Conservation (phyloP, 92 coral and sea anemone species). For the Nematostella vectensis region DNA sequence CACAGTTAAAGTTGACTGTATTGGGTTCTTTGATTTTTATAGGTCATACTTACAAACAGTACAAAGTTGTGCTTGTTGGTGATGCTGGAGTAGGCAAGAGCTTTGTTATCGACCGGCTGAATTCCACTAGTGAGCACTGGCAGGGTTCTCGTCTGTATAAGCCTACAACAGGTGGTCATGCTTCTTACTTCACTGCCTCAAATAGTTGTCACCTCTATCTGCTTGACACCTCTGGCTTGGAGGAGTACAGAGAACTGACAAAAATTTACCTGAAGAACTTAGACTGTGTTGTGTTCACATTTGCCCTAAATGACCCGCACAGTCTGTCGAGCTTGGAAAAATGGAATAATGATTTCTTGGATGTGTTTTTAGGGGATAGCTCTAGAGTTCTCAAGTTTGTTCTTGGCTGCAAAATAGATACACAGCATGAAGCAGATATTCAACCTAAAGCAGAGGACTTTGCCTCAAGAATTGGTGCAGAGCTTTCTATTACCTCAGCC, state of each 20-base stretch:
- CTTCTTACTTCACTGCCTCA: slow-evolving; percentile 24
- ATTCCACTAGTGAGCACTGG: slow-evolving; percentile 14
- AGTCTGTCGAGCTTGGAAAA: slow-evolving; percentile 33
- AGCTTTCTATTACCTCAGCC: slow-evolving; percentile 47
- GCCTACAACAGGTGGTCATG: slow-evolving; percentile 41
- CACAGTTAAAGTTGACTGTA: too few species aligned
- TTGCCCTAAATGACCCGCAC: slow-evolving; percentile 48
- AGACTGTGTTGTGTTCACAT: slow-evolving; percentile 49
- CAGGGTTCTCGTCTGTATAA: slow-evolving; percentile 15
- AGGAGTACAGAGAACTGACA: slow-evolving; percentile 11
- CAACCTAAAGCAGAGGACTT: slow-evolving; percentile 35
- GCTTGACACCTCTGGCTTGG: slow-evolving; percentile 48
- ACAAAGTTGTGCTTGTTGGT: slow-evolving; percentile 57
- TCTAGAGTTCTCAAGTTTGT: slow-evolving; percentile 36
- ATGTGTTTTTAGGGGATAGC: slow-evolving; percentile 20
- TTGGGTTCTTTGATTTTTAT: too few species aligned
- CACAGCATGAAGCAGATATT: slow-evolving; percentile 14
- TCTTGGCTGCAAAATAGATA: slow-evolving; percentile 49
- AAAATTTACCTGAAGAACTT: slow-evolving; percentile 31
- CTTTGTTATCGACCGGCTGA: slow-evolving; percentile 27
- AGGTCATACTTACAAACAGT: too few species aligned
- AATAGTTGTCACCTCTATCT: slow-evolving; percentile 34
- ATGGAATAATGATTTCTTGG: slow-evolving; percentile 31
- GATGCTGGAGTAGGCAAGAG: slow-evolving; percentile 60
- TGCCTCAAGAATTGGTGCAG: slow-evolving; percentile 43